phyloP scores from a whole-genome alignment of 2,113 vertebrate species.

The Pristiophorus japonicus region DNA sequence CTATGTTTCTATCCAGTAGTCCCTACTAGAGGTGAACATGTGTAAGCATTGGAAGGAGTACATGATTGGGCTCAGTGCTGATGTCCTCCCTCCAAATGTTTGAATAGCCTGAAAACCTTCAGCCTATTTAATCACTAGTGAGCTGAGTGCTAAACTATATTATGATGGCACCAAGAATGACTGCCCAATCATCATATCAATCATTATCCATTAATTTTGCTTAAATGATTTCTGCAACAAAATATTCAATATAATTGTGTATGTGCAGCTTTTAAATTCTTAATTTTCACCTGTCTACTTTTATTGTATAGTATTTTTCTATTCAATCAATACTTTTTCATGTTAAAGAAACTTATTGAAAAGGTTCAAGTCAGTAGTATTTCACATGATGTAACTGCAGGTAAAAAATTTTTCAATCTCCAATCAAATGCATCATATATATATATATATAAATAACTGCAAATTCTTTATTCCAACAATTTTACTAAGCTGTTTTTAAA shows the following conservation, averaged over 20 bases:
- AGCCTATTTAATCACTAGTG: neutral
- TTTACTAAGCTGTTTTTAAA: neutral
- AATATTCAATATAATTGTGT: neutral
- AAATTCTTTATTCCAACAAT: neutral
- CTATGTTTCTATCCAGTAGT: too few species aligned
- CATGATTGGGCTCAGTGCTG: neutral
- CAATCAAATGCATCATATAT: neutral
- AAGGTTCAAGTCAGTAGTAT: neutral
- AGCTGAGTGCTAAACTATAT: neutral
- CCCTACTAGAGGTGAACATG: neutral
- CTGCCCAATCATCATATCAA: neutral
- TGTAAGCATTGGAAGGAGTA: neutral
- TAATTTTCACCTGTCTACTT: neutral
- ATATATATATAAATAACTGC: neutral
- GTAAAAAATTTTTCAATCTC: neutral
- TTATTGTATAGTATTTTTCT: neutral
- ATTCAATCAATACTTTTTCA: neutral
- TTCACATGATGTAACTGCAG: neutral
- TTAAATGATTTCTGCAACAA: neutral
- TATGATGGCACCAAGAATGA: too few species aligned
- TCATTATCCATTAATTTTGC: neutral
- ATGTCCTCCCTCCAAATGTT: neutral
- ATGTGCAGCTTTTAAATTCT: neutral
- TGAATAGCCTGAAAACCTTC: neutral
- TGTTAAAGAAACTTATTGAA: neutral